Evolutionary conservation across 2,113 vertebrate genomes (phyloP), one percentile per base, ranked within the genome.

Genomic region (Semnornis frantzii): DNA sequence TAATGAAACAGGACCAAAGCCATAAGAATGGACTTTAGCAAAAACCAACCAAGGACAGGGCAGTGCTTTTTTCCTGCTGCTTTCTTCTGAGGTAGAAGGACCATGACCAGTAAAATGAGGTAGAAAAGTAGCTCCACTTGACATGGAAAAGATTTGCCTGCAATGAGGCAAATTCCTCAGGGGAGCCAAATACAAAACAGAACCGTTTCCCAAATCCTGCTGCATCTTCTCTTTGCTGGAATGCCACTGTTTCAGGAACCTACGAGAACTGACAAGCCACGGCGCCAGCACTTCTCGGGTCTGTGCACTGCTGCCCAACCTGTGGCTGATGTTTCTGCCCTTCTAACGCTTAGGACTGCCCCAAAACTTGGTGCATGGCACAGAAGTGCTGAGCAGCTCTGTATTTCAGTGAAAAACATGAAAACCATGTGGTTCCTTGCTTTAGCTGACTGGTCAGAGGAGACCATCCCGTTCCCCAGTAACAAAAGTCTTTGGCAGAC

Each of bases 231-330:
- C 12, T 19, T 85, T 48, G 54, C 62, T 52, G 23, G 50, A 52
- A 52, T 52, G 60, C 37, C 66, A 34, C 60, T 52, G n/a, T 52
- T 68, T 10, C 0, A 1, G 44, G 25, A 82, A 8, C 52, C n/a
- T 48, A 12, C 16, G 80, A 28, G 15, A 63, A 34, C 4, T 0
- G 0, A 57, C 28, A 50, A 46, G n/a, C 30, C 2, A 2, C 54
- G 55, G 25, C 13, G 31, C 31, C 54, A 84, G 65, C 66, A 39
- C 20, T 27, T 54, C 78, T 64, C 15, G 0, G 1, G 23, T 28
- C 48, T 39, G 8, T 27, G 44, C 21, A 21, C 18, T 37, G 31
- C 91, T 89, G 57, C 37, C 31, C 63, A 44, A 25, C 10, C 57
- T 34, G 15, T 28, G n/a, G 12, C 31, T 90, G 15, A 55, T 54